These are phyloP conservation scores for Bovichtus variegatus DNA, from an alignment of 2,797 vertebrate species.

Conservation along the genomic window DNA sequence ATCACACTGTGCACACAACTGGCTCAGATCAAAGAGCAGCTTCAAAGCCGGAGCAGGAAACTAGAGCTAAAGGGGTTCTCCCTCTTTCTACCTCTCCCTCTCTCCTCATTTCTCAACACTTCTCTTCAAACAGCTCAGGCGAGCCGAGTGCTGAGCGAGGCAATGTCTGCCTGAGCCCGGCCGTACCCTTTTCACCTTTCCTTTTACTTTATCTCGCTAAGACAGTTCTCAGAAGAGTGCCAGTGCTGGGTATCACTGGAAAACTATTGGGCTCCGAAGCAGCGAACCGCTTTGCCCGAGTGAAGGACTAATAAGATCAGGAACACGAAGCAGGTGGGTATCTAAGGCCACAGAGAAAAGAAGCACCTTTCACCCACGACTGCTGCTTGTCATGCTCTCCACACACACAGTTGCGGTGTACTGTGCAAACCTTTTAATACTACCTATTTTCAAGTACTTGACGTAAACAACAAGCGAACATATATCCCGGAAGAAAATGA, in stretches of 20 bases:
- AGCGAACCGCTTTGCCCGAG: slow-evolving; percentile 35
- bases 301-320: slow-evolving; percentile 56
- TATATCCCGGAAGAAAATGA: slow-evolving; percentile 68
- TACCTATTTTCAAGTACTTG: slow-evolving; percentile 89
- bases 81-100: slow-evolving; percentile 48
- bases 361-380: slow-evolving; percentile 74
- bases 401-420: slow-evolving; percentile 53
- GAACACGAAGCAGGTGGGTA: slow-evolving; percentile 62
- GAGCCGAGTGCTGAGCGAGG: slow-evolving; percentile 50
- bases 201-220: slow-evolving; percentile 58
- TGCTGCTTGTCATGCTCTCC: slow-evolving; percentile 62
- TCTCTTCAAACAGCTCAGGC: slow-evolving; percentile 74
- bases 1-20: slow-evolving; percentile 82
- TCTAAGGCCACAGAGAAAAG: slow-evolving; percentile 83
- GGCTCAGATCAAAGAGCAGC: slow-evolving; percentile 85
- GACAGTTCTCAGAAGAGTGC: slow-evolving; percentile 55
- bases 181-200: slow-evolving; percentile 68
- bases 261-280: slow-evolving; percentile 25
- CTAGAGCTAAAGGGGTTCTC: slow-evolving; percentile 77
- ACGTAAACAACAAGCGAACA: slow-evolving; percentile 87
- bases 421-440: slow-evolving; percentile 68
- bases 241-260: slow-evolving; percentile 33
- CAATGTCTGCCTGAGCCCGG: slow-evolving; percentile 56
- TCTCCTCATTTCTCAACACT: slow-evolving; percentile 62
- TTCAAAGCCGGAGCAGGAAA: slow-evolving; percentile 85